phyloP scores from a whole-genome alignment of 2,797 vertebrate species.

The Sphenopsis melanotis region DNA sequence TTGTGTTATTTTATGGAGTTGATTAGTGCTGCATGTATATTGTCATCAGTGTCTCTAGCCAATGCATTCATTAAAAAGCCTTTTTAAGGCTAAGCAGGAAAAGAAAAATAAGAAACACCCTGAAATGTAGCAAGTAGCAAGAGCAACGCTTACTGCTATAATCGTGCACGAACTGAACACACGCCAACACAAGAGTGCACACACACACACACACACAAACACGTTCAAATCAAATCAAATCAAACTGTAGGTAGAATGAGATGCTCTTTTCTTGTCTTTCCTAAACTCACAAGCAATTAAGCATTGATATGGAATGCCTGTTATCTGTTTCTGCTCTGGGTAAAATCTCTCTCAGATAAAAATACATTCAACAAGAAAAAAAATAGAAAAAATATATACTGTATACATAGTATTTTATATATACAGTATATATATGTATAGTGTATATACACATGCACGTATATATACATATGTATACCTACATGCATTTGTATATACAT shows the following conservation, averaged over 20 bases:
- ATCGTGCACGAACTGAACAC: constrained; percentile 46
- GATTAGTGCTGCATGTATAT: constrained; percentile 74
- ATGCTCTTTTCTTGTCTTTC: constrained; percentile 75
- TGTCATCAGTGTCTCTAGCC: constrained; percentile 73
- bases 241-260: constrained; percentile 80
- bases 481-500: constrained; percentile 75
- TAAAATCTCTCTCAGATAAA: constrained; percentile 86
- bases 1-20: constrained; percentile 51
- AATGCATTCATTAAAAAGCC: constrained; percentile 72
- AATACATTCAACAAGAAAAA: constrained; percentile 92
- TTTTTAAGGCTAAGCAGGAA: constrained; percentile 72
- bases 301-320: constrained; percentile 84
- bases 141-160: constrained; percentile 72
- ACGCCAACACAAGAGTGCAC: constrained; percentile 54
- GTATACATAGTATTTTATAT: constrained; percentile 74
- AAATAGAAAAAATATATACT: constrained; percentile 83
- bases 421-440: constrained; percentile 78
- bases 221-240: constrained; percentile 54
- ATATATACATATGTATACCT: constrained; percentile 70
- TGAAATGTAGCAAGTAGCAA: constrained; percentile 75
- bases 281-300: constrained; percentile 76
- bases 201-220: constrained; percentile 7
- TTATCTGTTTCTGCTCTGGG: constrained; percentile 80
- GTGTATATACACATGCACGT: constrained; percentile 73
- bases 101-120: constrained; percentile 70